Evolutionary conservation across 2,888 invertebrate genomes (phyloP).

Genomic region (Cylindroiulus punctatus): DNA sequence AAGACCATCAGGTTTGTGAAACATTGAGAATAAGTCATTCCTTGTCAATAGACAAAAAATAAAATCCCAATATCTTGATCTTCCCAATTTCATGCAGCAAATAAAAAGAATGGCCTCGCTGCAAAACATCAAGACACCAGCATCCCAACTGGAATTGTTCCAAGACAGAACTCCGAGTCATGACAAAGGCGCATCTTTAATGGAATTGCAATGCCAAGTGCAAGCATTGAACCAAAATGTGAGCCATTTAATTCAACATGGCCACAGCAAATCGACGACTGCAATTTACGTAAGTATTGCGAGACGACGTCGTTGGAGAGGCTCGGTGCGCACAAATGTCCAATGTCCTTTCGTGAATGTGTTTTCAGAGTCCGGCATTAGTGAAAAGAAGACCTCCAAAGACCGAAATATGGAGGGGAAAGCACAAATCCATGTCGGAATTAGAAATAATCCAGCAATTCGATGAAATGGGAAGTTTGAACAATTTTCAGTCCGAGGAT

Average conservation of each 20-base stretch:
- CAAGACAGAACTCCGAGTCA: not conserved
- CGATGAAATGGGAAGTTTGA: not conserved
- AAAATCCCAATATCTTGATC: not conserved
- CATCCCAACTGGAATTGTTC: not conserved
- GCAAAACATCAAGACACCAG: not conserved
- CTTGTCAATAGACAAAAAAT: not conserved
- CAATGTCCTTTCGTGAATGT: not conserved
- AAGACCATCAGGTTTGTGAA: not conserved
- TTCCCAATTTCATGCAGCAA: not conserved
- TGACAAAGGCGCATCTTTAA: not conserved
- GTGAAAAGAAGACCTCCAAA: not conserved
- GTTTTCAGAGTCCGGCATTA: not conserved
- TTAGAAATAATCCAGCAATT: constrained; percentile 6
- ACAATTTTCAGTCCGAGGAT: not conserved
- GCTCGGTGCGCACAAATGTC: too few relatives aligned
- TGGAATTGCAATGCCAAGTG: not conserved
- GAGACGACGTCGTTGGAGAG: too few relatives aligned
- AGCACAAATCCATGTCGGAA: constrained; percentile 15
- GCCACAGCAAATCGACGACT: constrained; percentile 10
- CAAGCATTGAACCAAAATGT: not conserved
- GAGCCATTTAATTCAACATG: not conserved
- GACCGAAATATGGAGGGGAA: not conserved
- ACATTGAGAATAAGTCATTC: not conserved
- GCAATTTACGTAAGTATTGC: not conserved
- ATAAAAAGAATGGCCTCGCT: not conserved